Evolutionary conservation across 1,140 invertebrate genomes (phyloP).

Genomic region (Heliothis subflexa): DNA sequence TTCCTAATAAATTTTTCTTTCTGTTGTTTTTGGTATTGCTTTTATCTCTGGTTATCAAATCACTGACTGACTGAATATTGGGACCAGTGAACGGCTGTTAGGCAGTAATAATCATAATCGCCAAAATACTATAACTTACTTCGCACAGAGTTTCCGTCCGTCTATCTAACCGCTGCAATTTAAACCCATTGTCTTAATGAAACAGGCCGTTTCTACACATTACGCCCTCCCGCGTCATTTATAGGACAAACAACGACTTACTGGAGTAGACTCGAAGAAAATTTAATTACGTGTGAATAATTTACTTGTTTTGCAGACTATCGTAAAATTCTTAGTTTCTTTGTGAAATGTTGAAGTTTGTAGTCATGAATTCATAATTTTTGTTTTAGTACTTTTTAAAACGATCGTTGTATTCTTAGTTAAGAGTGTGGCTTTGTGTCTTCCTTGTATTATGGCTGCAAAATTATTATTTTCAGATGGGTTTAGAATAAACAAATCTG

Average conservation of each 20-base stretch:
- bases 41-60: too few species aligned
- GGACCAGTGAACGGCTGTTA: too few species aligned
- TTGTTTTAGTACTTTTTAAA: too few species aligned
- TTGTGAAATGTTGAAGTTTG: neutral
- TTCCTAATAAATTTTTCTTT: too few species aligned
- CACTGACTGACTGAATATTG: too few species aligned
- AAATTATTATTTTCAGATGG: too few species aligned
- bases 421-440: too few species aligned
- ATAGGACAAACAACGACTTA: slow-evolving; percentile 58
- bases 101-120: too few species aligned
- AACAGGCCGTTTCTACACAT: slow-evolving; percentile 72
- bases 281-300: slow-evolving; percentile 38
- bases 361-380: neutral
- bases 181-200: slow-evolving; percentile 81
- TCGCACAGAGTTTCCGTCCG: slow-evolving; percentile 57
- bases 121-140: slow-evolving; percentile 11
- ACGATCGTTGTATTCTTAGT: too few species aligned
- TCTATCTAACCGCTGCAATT: slow-evolving; percentile 77
- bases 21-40: too few species aligned
- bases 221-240: slow-evolving; percentile 67
- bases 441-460: too few species aligned
- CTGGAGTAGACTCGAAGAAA: slow-evolving; percentile 32
- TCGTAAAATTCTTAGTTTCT: neutral
- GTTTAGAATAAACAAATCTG: too few species aligned
- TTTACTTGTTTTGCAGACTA: slow-evolving; percentile 19